Base-by-base conservation (phyloP, 2,113 vertebrate genomes). In the Thunnus maccoyii region DNA sequence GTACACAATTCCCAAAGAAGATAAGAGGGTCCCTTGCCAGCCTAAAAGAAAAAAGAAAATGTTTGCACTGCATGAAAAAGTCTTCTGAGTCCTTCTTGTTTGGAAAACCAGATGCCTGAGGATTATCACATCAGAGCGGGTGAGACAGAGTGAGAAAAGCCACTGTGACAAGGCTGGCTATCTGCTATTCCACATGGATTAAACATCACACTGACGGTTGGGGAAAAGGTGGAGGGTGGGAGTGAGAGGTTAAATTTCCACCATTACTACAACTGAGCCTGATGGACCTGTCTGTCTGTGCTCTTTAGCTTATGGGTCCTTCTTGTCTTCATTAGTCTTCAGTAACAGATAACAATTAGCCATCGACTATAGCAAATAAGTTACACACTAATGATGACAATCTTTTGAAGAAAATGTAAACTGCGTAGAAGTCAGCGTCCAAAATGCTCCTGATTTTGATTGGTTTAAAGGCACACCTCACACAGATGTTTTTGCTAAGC, bases 91-190 rank as follows among this genome's bases (percentile, higher is more conserved):
- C 36, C 36, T 9, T 41, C 36, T 41, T 41, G 36, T 82, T 46
- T 66, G 36, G 56, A 52, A n/a, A 32, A 32, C 30, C 15, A 75
- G 20, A 70, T 46, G 56, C 56, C 69, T 16, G 63, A 78, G 57
- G 82, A 73, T 71, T 48, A 18, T n/a, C 60, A 18, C 68, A 61
- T 78, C 81, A 78, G 36, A 78, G 47, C 18, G 65, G 51, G 61
- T 78, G n/a, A 67, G 54, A 78, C 47, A 46, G 55, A 79, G 56
- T 56, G 52, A 51, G 63, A 63, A 48, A 36, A 60, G 54, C 8
- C 36, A 41, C 36, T 41, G 36, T 41, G 36, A 41, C 36, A 41
- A 41, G 36, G 20, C 32, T 12, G 0, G 27, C 22, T 63, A 32
- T 32, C 22, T 66, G 30, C 12, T 63, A 50, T 44, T 56, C 32